A percentile compares a stretch with the other conserved stretches of the same genome.
phyloP scores from a whole-genome alignment of 2,113 vertebrate genomes.

The Pithys albifrons region DNA sequence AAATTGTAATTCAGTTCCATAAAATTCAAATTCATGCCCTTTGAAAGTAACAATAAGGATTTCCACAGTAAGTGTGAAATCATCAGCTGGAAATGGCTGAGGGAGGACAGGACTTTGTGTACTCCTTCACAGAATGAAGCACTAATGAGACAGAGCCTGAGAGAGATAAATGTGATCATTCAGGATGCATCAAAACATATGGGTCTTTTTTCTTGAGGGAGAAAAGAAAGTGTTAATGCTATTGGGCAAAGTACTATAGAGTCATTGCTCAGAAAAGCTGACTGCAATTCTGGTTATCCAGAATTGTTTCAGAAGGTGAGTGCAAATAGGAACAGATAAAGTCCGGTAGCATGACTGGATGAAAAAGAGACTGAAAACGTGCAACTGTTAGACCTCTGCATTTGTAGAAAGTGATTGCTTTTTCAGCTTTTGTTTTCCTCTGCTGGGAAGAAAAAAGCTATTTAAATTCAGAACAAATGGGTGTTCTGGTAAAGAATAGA shows the following conservation, averaged over 20 bases:
- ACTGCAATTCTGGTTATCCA: not conserved
- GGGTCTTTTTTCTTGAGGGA: not conserved
- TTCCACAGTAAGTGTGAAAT: not conserved
- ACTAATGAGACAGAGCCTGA: not conserved
- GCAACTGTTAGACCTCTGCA: not conserved
- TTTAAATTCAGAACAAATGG: not conserved
- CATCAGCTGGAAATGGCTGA: not conserved
- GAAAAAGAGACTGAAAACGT: not conserved
- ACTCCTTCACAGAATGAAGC: not conserved
- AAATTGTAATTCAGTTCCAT: not conserved
- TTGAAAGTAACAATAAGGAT: not conserved
- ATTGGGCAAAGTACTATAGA: not conserved
- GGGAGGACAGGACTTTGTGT: not conserved
- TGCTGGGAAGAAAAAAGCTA: not conserved
- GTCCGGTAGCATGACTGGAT: not conserved
- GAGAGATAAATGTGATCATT: not conserved
- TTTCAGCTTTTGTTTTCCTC: not conserved
- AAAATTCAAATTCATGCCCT: conserved; percentile 23
- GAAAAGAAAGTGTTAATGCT: conserved; percentile 1
- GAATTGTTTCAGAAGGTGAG: not conserved
- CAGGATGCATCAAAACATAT: not conserved
- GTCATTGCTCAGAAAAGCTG: not conserved
- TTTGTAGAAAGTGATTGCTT: not conserved
- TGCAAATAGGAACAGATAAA: not conserved
- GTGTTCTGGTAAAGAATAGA: not conserved